A percentile compares a stretch with the other conserved stretches of the same genome.
Evolutionary conservation across 2,888 invertebrate species (phyloP).

Genomic region (Mycogona germanica): DNA sequence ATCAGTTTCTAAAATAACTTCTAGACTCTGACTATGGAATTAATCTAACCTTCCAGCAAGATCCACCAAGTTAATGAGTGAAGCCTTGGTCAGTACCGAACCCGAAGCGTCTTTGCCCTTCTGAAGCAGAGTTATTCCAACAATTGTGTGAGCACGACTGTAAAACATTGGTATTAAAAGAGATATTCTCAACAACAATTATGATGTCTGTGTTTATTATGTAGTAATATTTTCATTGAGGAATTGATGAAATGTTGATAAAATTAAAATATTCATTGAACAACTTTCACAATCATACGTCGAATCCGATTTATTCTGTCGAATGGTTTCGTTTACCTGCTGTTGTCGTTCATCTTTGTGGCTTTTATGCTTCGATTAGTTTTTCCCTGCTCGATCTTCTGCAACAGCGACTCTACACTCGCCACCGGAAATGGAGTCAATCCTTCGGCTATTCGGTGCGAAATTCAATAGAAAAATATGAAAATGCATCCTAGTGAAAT

Average conservation of each 20-base stretch:
- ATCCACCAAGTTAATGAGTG: constrained; percentile 44
- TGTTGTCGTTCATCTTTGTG: constrained; percentile 46
- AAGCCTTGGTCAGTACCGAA: constrained; percentile 39
- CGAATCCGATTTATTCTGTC: no score
- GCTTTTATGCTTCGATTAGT: constrained; percentile 43
- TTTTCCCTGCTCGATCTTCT: constrained; percentile 42
- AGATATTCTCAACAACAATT: not conserved
- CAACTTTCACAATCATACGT: no score
- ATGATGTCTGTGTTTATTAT: no score
- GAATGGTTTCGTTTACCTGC: constrained; percentile 30
- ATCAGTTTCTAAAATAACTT: no score
- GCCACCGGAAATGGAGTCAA: constrained; percentile 36
- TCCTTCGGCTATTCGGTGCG: constrained; percentile 42
- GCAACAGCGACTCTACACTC: constrained; percentile 39
- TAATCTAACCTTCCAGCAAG: constrained; percentile 43
- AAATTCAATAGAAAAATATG: no score
- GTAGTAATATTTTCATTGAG: no score
- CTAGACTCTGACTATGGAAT: no score
- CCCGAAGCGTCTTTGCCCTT: constrained; percentile 39
- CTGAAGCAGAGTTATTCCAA: constrained; percentile 42
- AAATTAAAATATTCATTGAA: no score
- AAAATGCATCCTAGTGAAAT: not conserved
- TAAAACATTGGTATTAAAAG: constrained; percentile 1
- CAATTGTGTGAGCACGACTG: constrained; percentile 43
- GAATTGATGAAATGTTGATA: no score